Evolutionary conservation across 2,113 vertebrate genomes (phyloP).

Genomic region (Genyomyrus donnyi): DNA sequence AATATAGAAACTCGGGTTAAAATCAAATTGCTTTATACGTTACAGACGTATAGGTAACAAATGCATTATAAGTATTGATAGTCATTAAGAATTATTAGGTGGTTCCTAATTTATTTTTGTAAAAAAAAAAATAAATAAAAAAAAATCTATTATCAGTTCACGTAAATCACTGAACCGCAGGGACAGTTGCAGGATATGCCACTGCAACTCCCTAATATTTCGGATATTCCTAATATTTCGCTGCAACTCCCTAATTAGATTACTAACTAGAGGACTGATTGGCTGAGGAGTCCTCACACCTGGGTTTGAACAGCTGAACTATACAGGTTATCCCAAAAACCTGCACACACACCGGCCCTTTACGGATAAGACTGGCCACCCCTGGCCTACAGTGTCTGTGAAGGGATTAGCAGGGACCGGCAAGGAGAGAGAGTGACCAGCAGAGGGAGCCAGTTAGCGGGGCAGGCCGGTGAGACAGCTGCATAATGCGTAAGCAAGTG

Average conservation of each 20-base stretch:
- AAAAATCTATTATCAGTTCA: neutral
- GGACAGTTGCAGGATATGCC: neutral
- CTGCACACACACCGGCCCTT: too few species aligned
- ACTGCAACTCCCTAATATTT: too few species aligned
- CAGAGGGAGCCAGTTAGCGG: neutral
- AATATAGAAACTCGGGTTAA: neutral
- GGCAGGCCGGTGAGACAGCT: neutral
- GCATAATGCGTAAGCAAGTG: neutral
- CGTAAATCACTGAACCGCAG: neutral
- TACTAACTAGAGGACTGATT: too few species aligned
- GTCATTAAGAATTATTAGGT: neutral
- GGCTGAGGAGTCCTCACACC: too few species aligned
- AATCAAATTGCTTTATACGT: neutral
- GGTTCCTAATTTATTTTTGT: neutral
- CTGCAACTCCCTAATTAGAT: too few species aligned
- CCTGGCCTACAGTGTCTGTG: too few species aligned
- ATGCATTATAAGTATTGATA: neutral
- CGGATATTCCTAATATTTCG: too few species aligned
- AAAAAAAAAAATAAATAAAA: neutral
- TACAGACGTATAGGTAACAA: neutral
- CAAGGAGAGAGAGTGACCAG: neutral
- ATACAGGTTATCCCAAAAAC: too few species aligned
- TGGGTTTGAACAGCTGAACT: too few species aligned
- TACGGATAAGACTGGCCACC: too few species aligned
- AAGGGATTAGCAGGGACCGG: neutral